Percentiles rank a stretch among this genome's conserved stretches.
Conservation (phyloP, 37 sponge, comb jelly and placozoan genomes). For the Amphimedon queenslandica region DNA sequence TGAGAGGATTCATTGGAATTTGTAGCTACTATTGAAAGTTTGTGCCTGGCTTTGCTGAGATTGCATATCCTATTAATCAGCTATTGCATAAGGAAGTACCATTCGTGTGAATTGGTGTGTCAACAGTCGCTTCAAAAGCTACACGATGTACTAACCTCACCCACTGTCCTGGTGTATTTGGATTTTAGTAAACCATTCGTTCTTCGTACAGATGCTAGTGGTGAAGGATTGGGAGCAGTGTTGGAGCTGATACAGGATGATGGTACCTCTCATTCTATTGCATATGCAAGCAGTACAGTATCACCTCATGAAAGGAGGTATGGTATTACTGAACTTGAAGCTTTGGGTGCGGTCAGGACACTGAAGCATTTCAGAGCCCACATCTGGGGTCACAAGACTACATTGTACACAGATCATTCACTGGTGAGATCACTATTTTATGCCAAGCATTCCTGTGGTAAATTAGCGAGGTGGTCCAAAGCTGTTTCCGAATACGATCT, state of each 20-base stretch:
- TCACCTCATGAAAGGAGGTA: constrained; percentile 14
- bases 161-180: not conserved
- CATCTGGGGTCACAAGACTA: constrained; percentile 14
- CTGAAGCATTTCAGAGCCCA: constrained; percentile 10
- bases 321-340: constrained; percentile 4
- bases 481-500: constrained; percentile 20
- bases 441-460: not conserved
- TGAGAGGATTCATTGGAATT: not conserved
- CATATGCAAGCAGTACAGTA: constrained; percentile 22
- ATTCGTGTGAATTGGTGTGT: not conserved
- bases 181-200: not conserved
- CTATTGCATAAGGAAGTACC: not conserved
- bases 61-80: not conserved
- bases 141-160: not conserved
- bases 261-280: constrained; percentile 12
- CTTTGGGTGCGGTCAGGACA: not conserved
- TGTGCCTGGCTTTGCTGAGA: not conserved
- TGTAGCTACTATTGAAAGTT: not conserved
- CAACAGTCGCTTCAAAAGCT: not conserved
- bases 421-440: not conserved
- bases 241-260: not conserved
- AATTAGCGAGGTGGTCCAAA: constrained; percentile 1
- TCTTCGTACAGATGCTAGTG: not conserved
- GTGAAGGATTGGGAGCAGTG: not conserved
- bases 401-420: constrained; percentile 21